Evolutionary conservation across 2,888 invertebrate genomes (phyloP), one percentile per base, ranked within the genome.

Genomic region (Sarcophaga variegata): DNA sequence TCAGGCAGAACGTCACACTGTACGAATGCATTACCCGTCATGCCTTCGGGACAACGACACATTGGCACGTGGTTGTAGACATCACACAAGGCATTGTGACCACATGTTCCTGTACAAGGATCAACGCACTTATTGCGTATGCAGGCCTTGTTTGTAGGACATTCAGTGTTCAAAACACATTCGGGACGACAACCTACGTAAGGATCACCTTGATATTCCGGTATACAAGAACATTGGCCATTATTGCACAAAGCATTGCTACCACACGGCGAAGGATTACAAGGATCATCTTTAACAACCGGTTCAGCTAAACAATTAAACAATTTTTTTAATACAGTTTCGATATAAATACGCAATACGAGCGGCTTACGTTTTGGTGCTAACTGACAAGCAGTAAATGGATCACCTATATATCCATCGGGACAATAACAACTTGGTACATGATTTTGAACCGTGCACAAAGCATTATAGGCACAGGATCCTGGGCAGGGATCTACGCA

Each of bases 401-500:
- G 96, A 94, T 97, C 96, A 25, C 97, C 97, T n/a, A 95, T 94
- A 90, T 95, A 96, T 87, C 95, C 96, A 25, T 95, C 94, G 3
- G 95, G 93, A 90, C 97, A 97, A 8, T 95, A 94, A 91, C 97
- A 97, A 72, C 95, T 95, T 0, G 97, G 97, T 84, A 95, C 95
- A 90, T 97, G 97, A 91, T 96, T 96, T 89, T 95, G 95, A 14
- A 97, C 96, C 22, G 90, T 92, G 91, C 96, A 95, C 88, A 94
- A 93, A 74, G 96, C 95, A 90, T 95, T 94, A 88, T 95, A 91
- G 71, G 96, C 96, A 90, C 96, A 97, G 1, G 96, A 96, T 11
- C 97, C 97, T 17, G 96, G 96, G 90, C 97, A 97, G 27, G 97
- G 97, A 92, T 97, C 97, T 89, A 93, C 94, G 92, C 97, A 97